Evolutionary conservation across 2,797 vertebrate species (phyloP).

Genomic region (Eleutherodactylus coqui): DNA sequence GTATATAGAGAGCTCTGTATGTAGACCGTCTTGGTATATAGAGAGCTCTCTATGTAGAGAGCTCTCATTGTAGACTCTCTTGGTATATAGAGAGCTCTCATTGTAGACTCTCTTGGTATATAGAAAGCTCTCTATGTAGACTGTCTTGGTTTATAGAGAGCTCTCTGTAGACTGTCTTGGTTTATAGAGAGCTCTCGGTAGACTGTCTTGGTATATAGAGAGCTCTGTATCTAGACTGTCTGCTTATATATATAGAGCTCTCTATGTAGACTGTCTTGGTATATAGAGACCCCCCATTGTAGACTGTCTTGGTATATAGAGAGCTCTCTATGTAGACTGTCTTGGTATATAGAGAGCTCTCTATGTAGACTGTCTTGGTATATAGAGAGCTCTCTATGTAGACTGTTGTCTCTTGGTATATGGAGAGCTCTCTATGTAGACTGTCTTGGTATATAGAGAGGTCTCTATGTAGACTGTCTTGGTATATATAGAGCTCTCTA

Average conservation of each 20-base stretch:
- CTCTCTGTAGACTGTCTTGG: neutral
- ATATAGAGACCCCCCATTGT: neutral
- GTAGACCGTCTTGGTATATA: neutral
- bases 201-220: neutral
- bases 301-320: neutral
- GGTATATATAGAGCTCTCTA: no score
- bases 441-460: no score
- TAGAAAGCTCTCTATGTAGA: neutral
- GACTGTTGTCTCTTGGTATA: neutral
- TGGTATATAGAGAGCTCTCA: neutral
- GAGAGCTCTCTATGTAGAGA: neutral
- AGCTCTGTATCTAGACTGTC: neutral
- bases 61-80: no score
- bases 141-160: no score
- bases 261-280: neutral
- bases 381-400: neutral
- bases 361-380: neutral
- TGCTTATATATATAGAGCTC: no score
- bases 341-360: neutral
- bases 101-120: neutral
- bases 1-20: no score
- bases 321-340: no score
- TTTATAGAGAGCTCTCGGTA: no score
- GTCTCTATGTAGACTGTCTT: neutral
- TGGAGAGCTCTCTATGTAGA: neutral